Conservation (phyloP, 2,797 vertebrate genomes). For the Antrozous pallidus region DNA sequence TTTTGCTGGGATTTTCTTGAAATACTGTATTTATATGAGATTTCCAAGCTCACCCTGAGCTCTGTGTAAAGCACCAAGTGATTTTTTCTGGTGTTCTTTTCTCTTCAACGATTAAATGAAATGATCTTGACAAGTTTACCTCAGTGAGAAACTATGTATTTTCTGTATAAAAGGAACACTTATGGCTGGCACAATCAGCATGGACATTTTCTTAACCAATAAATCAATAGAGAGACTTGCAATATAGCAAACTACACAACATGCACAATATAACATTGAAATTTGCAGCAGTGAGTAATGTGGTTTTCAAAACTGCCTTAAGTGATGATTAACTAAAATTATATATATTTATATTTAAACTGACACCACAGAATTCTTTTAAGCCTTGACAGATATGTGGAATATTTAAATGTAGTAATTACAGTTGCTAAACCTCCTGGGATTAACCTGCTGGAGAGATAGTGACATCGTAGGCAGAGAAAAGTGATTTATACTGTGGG, state of each 20-base stretch:
- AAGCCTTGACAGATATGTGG: conserved; percentile 85
- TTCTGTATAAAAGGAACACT: conserved; percentile 76
- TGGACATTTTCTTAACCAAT: conserved; percentile 78
- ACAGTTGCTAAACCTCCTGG: conserved; percentile 83
- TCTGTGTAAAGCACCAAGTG: conserved; percentile 66
- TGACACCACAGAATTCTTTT: conserved; percentile 87
- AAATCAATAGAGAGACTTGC: conserved; percentile 79
- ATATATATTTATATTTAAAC: conserved; percentile 88
- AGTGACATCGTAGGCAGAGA: conserved; percentile 82
- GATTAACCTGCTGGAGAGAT: conserved; percentile 83
- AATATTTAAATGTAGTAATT: conserved; percentile 87
- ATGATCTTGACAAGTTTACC: conserved; percentile 74
- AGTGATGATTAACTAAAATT: conserved; percentile 85
- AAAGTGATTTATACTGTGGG: conserved; percentile 79
- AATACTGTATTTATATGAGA: conserved; percentile 74
- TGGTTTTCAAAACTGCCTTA: conserved; percentile 83
- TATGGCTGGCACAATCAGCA: conserved; percentile 69
- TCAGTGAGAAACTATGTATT: conserved; percentile 73
- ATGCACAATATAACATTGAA: conserved; percentile 67
- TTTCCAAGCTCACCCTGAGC: conserved; percentile 69
- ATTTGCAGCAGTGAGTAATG: conserved; percentile 77
- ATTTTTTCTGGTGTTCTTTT: conserved; percentile 74
- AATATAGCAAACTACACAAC: conserved; percentile 69
- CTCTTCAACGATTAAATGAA: conserved; percentile 68
- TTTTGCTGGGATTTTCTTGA: conserved; percentile 77